Conservation (phyloP, 1,140 invertebrate genomes). For the Drepana arcuata region DNA sequence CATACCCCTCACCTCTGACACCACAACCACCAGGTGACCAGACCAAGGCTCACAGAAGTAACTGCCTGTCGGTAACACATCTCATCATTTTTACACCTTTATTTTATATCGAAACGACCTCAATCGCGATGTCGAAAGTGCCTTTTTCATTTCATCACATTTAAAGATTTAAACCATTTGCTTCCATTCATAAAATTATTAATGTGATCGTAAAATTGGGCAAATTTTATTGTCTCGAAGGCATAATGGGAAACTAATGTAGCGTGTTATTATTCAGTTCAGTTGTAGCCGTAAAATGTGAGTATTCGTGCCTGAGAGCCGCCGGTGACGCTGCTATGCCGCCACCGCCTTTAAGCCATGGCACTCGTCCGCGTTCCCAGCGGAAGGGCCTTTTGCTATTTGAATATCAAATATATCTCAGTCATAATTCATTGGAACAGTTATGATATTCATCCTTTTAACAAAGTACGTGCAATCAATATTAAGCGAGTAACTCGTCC, state of each 20-base stretch:
- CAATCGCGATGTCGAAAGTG: constrained; percentile 31
- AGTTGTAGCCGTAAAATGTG: constrained; percentile 66
- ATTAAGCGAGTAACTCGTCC: too few relatives aligned
- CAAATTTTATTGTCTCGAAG: constrained; percentile 71
- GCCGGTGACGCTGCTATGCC: constrained; percentile 7
- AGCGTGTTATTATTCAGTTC: constrained; percentile 71
- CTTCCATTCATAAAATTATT: constrained; percentile 72
- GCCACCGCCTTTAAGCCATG: constrained; percentile 23
- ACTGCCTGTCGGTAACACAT: constrained; percentile 14
- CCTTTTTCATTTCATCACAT: constrained; percentile 54
- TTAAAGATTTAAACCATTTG: constrained; percentile 58
- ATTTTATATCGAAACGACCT: constrained; percentile 41
- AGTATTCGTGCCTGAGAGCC: constrained; percentile 42
- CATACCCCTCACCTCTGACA: constrained; percentile 13
- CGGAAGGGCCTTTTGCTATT: constrained; percentile 61
- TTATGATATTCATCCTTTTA: constrained; percentile 68
- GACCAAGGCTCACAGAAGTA: too few relatives aligned
- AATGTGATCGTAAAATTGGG: constrained; percentile 71
- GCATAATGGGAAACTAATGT: constrained; percentile 72
- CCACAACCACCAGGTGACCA: constrained; percentile 16
- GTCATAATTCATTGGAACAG: constrained; percentile 64
- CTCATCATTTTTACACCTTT: constrained; percentile 44
- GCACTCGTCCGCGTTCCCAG: constrained; percentile 35
- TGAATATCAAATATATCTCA: constrained; percentile 67
- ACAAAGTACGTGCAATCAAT: constrained; percentile 54